Percentiles rank a stretch among this genome's conserved stretches.
Conservation (phyloP, 2,888 invertebrate genomes). For the Ischnura elegans region DNA sequence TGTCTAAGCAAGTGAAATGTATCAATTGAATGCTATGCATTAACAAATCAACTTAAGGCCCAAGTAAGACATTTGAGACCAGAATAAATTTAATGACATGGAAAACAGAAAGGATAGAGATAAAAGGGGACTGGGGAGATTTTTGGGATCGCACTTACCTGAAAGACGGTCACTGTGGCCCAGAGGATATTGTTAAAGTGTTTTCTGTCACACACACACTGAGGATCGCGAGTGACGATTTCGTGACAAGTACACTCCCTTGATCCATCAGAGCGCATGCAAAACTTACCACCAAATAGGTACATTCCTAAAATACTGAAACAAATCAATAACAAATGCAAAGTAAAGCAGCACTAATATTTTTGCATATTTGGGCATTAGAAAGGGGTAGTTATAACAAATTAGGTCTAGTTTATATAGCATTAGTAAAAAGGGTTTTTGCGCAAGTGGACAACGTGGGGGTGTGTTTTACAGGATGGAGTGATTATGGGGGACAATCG, state of each 20-base stretch:
- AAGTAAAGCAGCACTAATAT: conserved; percentile 65
- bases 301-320: conserved; percentile 99
- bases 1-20: background rate
- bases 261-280: conserved; percentile 95
- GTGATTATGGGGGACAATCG: conserved; percentile 25
- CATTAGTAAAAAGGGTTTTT: conserved; percentile 46
- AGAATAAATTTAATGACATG: background rate
- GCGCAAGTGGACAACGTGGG: conserved; percentile 34
- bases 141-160: conserved; percentile 85
- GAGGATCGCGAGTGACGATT: conserved; percentile 92
- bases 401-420: conserved; percentile 49
- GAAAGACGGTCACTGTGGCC: conserved; percentile 98
- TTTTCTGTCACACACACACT: conserved; percentile 98
- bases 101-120: conserved; percentile 74
- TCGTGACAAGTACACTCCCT: conserved; percentile 96
- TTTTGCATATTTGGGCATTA: conserved; percentile 60
- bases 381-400: conserved; percentile 41
- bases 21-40: background rate
- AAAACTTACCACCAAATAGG: conserved; percentile 99
- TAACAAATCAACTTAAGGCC: background rate
- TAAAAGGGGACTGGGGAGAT: background rate
- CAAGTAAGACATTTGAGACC: background rate
- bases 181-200: conserved; percentile 99
- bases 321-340: conserved; percentile 75
- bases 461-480: conserved; percentile 16